Evolutionary conservation across 2,797 vertebrate genomes (phyloP).

Genomic region (Megaceryle alcyon): DNA sequence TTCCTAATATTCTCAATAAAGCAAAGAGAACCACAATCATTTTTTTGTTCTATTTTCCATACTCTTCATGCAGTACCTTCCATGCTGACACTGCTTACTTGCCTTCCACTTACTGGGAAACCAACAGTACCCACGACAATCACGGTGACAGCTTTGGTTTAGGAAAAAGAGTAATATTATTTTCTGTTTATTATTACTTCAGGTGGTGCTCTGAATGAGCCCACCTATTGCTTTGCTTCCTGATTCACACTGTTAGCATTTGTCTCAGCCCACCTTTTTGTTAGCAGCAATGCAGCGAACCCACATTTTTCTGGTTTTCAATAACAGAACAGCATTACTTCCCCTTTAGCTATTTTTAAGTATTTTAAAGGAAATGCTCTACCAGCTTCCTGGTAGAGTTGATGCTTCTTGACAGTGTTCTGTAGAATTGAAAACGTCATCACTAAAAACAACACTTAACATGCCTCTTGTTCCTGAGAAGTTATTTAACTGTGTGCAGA

Average conservation of each 20-base stretch:
- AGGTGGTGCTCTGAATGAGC: neutral
- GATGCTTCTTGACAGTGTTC: neutral
- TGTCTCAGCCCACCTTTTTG: neutral
- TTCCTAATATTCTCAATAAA: neutral
- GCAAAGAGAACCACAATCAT: neutral
- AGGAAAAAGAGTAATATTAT: neutral
- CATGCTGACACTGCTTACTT: neutral
- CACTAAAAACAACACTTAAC: slow-evolving; percentile 12
- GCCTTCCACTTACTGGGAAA: neutral
- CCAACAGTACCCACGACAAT: neutral
- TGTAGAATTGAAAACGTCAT: neutral
- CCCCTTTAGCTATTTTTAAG: neutral
- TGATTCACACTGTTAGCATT: neutral
- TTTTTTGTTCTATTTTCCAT: neutral
- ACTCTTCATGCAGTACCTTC: neutral
- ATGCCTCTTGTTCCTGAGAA: neutral
- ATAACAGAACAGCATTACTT: neutral
- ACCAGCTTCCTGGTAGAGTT: neutral
- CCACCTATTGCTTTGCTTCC: neutral
- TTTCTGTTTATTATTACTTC: neutral
- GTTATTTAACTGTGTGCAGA: neutral
- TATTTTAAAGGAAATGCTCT: neutral
- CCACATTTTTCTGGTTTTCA: neutral
- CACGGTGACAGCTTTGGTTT: neutral
- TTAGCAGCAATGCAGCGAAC: neutral